Evolutionary conservation across 2,888 invertebrate species (phyloP).

Genomic region (Helobdella robusta): DNA sequence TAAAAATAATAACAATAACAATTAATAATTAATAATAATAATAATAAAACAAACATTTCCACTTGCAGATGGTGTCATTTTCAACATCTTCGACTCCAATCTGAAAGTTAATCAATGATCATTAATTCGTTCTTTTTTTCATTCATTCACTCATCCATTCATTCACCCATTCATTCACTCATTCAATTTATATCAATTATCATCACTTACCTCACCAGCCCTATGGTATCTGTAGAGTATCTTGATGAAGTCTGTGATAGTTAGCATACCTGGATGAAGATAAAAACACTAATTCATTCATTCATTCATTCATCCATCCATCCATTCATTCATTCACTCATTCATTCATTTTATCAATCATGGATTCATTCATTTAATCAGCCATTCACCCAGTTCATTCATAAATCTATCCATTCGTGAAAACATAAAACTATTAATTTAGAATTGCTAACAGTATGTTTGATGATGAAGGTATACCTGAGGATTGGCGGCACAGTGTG

Average conservation of each 20-base stretch:
- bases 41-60: constrained; percentile 3
- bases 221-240: constrained; percentile 88
- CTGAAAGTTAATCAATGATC: too few relatives aligned
- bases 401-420: background rate
- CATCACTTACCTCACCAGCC: constrained; percentile 55
- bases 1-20: constrained; percentile 10
- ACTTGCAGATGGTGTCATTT: constrained; percentile 5
- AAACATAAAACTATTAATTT: background rate
- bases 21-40: background rate
- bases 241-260: constrained; percentile 97
- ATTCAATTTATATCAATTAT: too few relatives aligned
- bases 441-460: too few relatives aligned
- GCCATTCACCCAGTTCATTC: constrained; percentile 36
- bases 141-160: too few relatives aligned
- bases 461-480: too few relatives aligned
- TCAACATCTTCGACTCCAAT: constrained; percentile 4
- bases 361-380: background rate
- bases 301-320: background rate
- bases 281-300: constrained; percentile 35
- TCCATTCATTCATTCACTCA: background rate
- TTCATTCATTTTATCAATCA: background rate
- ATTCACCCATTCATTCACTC: too few relatives aligned
- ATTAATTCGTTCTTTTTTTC: too few relatives aligned
- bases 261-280: constrained; percentile 65
- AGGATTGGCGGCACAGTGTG: too few relatives aligned